Evolutionary conservation across 2,113 vertebrate species (phyloP), one percentile per base, ranked within the genome.

Genomic region (Oreotragus oreotragus): DNA sequence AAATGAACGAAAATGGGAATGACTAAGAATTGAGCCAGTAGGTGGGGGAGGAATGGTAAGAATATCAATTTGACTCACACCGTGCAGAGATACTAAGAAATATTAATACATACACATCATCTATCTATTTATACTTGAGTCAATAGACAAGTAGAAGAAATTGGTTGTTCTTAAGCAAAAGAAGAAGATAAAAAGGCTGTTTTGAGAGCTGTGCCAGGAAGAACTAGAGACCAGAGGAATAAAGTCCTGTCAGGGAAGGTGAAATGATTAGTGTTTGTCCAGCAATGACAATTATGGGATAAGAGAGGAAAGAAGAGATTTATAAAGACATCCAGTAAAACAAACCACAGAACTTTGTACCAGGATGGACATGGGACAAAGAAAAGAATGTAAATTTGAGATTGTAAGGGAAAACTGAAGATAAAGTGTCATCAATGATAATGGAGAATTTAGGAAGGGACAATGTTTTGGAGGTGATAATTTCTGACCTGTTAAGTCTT

Each of bases 121-220:
- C 25, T 85, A 57, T 49, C 45, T 94, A n/a, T 57, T 45, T 92
- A 73, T 66, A 73, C 73, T 86, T 94, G 55, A 95, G 27, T 45
- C 49, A 87, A 25, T 36, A 94, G 45, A 53, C 7, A 96, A 25
- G 90, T 76, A 17, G 55, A 91, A 89, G n/a, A 49, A 80, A 97
- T 80, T 79, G 17, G 12, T 76, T 33, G 49, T 90, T 96, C 28
- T 90, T 94, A 96, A 93, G 66, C 25, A 93, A 91, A 73, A 80
- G 57, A 90, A 96, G 92, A 80, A 19, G 21, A 66, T 88, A 12
- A 81, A 55, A 86, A 62, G 14, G 2, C 16, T 81, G 30, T 70
- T 90, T 89, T 88, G 70, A 95, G 92, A 70, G 4, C 7, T 36
- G 2, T 76, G 28, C 81, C 47, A 55, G 73, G 47, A 86, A 90